phyloP scores from a whole-genome alignment of 1,140 invertebrate genomes.

The Camponotus floridanus region DNA sequence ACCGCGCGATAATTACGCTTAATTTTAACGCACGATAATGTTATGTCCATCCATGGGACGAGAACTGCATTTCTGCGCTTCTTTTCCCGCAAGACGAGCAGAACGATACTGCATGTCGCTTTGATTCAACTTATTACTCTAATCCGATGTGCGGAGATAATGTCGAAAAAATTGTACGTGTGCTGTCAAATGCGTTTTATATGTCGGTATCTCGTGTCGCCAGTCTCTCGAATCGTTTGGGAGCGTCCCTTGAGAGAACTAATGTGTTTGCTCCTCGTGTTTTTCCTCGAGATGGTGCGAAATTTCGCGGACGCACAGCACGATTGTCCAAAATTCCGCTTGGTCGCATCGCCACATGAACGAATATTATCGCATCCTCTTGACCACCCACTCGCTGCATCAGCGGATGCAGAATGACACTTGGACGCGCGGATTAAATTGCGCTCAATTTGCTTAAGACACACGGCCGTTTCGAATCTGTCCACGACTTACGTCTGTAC shows the following conservation, averaged over 20 bases:
- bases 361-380: slow-evolving; percentile 24
- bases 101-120: not conserved
- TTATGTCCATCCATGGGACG: not conserved
- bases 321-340: slow-evolving; percentile 6
- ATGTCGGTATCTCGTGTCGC: not conserved
- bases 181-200: not conserved
- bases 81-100: not conserved
- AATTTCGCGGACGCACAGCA: not conserved
- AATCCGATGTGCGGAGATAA: slow-evolving; percentile 20
- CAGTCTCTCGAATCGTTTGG: not conserved
- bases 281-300: not conserved
- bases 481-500: not conserved
- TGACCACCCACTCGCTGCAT: slow-evolving; percentile 40
- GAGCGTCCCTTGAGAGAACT: not conserved
- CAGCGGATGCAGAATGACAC: slow-evolving; percentile 39
- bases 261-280: not conserved
- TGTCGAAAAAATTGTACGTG: not conserved
- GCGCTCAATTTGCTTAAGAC: slow-evolving; percentile 39
- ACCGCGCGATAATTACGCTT: slow-evolving; percentile 36
- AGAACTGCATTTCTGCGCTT: slow-evolving; percentile 12
- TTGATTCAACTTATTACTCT: slow-evolving; percentile 3
- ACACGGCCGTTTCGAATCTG: not conserved
- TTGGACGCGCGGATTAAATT: slow-evolving; percentile 45
- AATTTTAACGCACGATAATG: slow-evolving; percentile 21
- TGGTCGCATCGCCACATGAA: not conserved